Conservation (phyloP, 2,797 vertebrate species). For the Pempheris klunzingeri region DNA sequence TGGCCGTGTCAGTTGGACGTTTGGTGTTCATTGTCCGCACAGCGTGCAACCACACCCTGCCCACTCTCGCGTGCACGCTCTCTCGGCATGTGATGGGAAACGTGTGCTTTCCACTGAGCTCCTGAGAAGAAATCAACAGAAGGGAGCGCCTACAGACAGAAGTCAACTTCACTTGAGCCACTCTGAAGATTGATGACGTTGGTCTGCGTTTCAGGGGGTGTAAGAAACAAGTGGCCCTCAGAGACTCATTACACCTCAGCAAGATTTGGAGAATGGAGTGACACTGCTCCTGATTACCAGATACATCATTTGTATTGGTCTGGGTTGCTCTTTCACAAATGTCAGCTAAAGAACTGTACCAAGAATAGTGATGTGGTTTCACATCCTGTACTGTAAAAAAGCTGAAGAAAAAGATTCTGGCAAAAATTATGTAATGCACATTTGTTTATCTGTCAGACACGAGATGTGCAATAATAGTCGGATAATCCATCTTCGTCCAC, state of each 20-base stretch:
- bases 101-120: constrained; percentile 40
- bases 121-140: constrained; percentile 59
- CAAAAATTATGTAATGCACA: background rate
- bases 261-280: constrained; percentile 69
- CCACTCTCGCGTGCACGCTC: constrained; percentile 16
- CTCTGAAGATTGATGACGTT: constrained; percentile 76
- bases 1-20: constrained; percentile 50
- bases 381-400: constrained; percentile 21
- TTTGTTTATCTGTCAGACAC: constrained; percentile 40
- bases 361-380: constrained; percentile 4
- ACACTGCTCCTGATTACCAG: constrained; percentile 63
- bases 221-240: constrained; percentile 74
- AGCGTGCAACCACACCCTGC: constrained; percentile 41
- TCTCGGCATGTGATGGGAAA: constrained; percentile 31
- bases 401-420: background rate
- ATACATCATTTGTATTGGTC: constrained; percentile 71
- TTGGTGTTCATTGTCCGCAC: constrained; percentile 64
- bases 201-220: constrained; percentile 66
- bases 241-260: constrained; percentile 76
- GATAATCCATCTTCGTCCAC: constrained; percentile 68
- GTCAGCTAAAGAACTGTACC: constrained; percentile 46
- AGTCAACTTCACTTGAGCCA: constrained; percentile 62
- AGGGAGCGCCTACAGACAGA: constrained; percentile 60
- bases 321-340: constrained; percentile 53
- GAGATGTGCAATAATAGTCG: constrained; percentile 47